These are phyloP conservation scores for Lemur catta DNA, from an alignment of 2,797 vertebrate genomes.

Conservation along the genomic window DNA sequence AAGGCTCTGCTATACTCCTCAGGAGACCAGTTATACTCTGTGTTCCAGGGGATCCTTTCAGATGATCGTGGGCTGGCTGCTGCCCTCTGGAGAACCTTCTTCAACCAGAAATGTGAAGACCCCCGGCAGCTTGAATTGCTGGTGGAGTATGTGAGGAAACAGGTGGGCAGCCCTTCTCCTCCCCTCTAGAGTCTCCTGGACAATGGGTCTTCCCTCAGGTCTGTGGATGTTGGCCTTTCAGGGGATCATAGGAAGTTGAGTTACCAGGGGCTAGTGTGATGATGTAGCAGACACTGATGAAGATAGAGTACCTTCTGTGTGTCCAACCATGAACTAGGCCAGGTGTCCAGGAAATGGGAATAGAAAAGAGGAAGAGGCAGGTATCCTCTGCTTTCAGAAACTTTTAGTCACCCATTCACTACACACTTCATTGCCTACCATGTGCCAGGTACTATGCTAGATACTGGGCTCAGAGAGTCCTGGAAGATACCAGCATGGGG, in stretches of 20 bases:
- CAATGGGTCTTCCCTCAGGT: neutral
- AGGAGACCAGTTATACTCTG: neutral
- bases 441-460: neutral
- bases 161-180: slow-evolving; percentile 82
- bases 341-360: no score
- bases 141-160: slow-evolving; percentile 97
- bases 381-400: neutral
- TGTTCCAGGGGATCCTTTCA: slow-evolving; percentile 92
- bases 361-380: neutral
- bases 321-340: neutral
- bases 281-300: neutral
- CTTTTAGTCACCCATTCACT: neutral
- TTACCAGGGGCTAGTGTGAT: neutral
- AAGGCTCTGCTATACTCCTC: neutral
- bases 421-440: neutral
- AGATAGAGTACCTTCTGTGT: neutral
- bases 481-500: neutral
- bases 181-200: neutral
- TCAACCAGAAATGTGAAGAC: slow-evolving; percentile 93
- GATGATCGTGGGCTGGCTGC: slow-evolving; percentile 93
- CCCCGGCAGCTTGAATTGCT: slow-evolving; percentile 92
- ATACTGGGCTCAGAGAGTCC: neutral
- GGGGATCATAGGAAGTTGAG: neutral
- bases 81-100: slow-evolving; percentile 96
- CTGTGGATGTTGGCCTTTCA: neutral